phyloP scores from a whole-genome alignment of 2,797 vertebrate species.

The Betta splendens region DNA sequence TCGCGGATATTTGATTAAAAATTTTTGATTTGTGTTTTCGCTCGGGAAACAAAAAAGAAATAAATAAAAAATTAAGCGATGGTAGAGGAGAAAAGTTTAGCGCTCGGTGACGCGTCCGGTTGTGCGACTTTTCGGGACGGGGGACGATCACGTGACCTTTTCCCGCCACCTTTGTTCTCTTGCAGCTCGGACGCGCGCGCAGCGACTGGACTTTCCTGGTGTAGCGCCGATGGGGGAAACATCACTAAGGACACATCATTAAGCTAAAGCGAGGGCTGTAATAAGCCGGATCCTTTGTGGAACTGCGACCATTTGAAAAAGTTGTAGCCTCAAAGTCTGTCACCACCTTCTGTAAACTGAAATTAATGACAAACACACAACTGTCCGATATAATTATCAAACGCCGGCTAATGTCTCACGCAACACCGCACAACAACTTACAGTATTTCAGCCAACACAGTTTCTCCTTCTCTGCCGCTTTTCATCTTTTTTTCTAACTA shows the following conservation, averaged over 20 bases:
- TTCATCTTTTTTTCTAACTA: conserved; percentile 5
- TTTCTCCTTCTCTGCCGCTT: conserved; percentile 17
- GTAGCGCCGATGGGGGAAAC: conserved; percentile 38
- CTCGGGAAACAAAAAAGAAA: no score
- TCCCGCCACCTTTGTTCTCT: conserved; percentile 41
- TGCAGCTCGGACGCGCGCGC: conserved; percentile 82
- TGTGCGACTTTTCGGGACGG: background rate
- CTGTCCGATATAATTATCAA: conserved; percentile 51
- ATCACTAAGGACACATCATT: background rate
- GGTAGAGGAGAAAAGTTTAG: conserved; percentile 42
- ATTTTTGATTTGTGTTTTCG: conserved; percentile 57
- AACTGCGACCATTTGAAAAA: conserved; percentile 32
- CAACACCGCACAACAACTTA: conserved; percentile 66
- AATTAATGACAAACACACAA: conserved; percentile 38
- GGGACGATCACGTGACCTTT: conserved; percentile 38
- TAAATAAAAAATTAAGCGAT: conserved; percentile 63
- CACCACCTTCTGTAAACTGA: conserved; percentile 16
- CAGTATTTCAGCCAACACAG: conserved; percentile 12
- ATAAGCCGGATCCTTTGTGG: conserved; percentile 37
- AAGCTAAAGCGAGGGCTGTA: conserved; percentile 12
- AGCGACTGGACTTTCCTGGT: conserved; percentile 84
- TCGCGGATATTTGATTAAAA: conserved; percentile 72
- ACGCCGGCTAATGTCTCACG: conserved; percentile 53
- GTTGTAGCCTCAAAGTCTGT: conserved; percentile 6
- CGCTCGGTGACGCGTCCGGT: conserved; percentile 16